A percentile compares a stretch with the other conserved stretches of the same genome.
phyloP scores from a whole-genome alignment of 2,888 invertebrate species.

The Brachyopa scutellaris region DNA sequence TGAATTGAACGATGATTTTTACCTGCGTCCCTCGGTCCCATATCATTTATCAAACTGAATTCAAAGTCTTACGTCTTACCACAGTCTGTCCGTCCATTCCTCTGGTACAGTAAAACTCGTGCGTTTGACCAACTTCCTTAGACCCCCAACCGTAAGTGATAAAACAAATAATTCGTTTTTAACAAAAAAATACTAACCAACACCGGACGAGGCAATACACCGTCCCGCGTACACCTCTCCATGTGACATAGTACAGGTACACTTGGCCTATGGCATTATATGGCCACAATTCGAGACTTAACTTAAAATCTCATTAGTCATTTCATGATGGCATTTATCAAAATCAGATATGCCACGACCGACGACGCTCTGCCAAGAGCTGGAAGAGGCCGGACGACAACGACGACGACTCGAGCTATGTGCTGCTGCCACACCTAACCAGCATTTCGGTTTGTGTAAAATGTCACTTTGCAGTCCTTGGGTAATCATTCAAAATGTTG shows the following conservation, averaged over 20 bases:
- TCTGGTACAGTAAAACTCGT: constrained; percentile 33
- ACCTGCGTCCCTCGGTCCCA: constrained; percentile 44
- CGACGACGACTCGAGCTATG: constrained; percentile 44
- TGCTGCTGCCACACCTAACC: constrained; percentile 72
- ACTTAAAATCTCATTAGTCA: constrained; percentile 74
- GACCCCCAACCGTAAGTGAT: constrained; percentile 49
- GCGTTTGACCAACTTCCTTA: constrained; percentile 59
- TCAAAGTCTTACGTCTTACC: constrained; percentile 30
- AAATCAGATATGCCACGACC: constrained; percentile 75
- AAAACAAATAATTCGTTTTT: constrained; percentile 59
- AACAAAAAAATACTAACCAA: constrained; percentile 6
- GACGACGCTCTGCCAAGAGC: constrained; percentile 72
- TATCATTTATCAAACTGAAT: constrained; percentile 62
- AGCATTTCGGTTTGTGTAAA: constrained; percentile 75
- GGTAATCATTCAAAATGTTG: constrained; percentile 76
- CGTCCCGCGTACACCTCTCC: constrained; percentile 22
- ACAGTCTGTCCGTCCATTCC: constrained; percentile 27
- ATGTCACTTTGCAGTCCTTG: constrained; percentile 76
- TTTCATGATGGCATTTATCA: constrained; percentile 75
- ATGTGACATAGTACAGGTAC: constrained; percentile 54
- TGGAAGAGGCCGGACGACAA: constrained; percentile 49
- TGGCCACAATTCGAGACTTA: constrained; percentile 68
- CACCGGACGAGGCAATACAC: neutral
- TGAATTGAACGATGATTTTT: constrained; percentile 31
- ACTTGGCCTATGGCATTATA: constrained; percentile 69